A percentile compares a stretch with the other conserved stretches of the same genome.
phyloP scores from a whole-genome alignment of 2,797 vertebrate species.

The Odontamblyopus rebecca region DNA sequence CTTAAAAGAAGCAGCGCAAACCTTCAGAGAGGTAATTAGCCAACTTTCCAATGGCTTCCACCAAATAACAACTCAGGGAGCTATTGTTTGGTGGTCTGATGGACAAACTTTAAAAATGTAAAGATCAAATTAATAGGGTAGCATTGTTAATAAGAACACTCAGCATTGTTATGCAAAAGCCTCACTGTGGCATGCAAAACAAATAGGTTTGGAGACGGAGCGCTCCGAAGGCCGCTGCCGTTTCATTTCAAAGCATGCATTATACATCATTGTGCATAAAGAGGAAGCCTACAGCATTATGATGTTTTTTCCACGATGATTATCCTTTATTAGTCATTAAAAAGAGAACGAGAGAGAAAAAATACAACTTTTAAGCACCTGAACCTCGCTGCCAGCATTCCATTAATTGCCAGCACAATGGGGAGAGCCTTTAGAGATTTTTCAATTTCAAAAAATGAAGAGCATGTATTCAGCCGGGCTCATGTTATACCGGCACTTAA shows the following conservation, averaged over 20 bases:
- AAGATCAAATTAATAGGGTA: slow-evolving; percentile 74
- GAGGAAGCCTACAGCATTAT: slow-evolving; percentile 82
- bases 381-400: slow-evolving; percentile 84
- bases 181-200: slow-evolving; percentile 77
- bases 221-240: slow-evolving; percentile 77
- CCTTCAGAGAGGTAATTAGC: slow-evolving; percentile 71
- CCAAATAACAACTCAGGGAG: slow-evolving; percentile 51
- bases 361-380: slow-evolving; percentile 80
- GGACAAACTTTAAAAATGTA: slow-evolving; percentile 77
- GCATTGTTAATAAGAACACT: slow-evolving; percentile 70
- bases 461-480: slow-evolving; percentile 81
- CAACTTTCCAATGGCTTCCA: slow-evolving; percentile 66
- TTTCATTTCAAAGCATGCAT: slow-evolving; percentile 84
- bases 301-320: slow-evolving; percentile 76
- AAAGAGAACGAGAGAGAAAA: slow-evolving; percentile 69
- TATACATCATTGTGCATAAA: slow-evolving; percentile 83
- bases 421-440: slow-evolving; percentile 81
- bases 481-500: slow-evolving; percentile 85
- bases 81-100: slow-evolving; percentile 65
- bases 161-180: slow-evolving; percentile 80
- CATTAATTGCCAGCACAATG: slow-evolving; percentile 85
- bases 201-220: slow-evolving; percentile 78
- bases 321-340: slow-evolving; percentile 85
- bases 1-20: slow-evolving; percentile 35
- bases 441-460: slow-evolving; percentile 83